Conservation (phyloP, 2,888 invertebrate species). For the Acronicta aceris region DNA sequence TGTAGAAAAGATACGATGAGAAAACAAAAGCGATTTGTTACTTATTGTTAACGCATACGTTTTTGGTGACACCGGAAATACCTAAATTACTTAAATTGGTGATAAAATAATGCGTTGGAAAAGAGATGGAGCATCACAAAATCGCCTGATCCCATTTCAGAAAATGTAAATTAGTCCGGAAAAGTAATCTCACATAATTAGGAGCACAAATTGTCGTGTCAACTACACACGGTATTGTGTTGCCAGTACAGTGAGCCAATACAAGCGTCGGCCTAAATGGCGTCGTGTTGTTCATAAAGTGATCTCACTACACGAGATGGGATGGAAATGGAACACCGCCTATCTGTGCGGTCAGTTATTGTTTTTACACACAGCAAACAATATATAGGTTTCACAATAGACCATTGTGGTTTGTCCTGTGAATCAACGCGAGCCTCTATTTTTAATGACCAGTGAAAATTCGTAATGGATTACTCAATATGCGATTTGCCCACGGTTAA, state of each 20-base stretch:
- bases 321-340: constrained; percentile 60
- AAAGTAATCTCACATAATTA: constrained; percentile 42
- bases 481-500: constrained; percentile 32
- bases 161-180: constrained; percentile 26
- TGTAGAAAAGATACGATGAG: constrained; percentile 47
- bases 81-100: constrained; percentile 48
- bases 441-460: constrained; percentile 44
- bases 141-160: constrained; percentile 16
- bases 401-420: constrained; percentile 57
- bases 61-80: constrained; percentile 49
- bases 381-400: constrained; percentile 47
- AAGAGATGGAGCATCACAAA: constrained; percentile 27
- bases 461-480: constrained; percentile 34
- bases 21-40: constrained; percentile 52
- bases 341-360: constrained; percentile 67
- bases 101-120: constrained; percentile 30
- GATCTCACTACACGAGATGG: constrained; percentile 49
- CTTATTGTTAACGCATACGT: constrained; percentile 35
- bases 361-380: constrained; percentile 61
- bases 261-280: constrained; percentile 42
- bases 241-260: constrained; percentile 23
- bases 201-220: constrained; percentile 39
- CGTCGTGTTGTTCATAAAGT: constrained; percentile 43
- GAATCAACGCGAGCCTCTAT: constrained; percentile 42
- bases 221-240: constrained; percentile 33